Base-by-base conservation (phyloP, 2,888 invertebrate species). In the Argynnis bischoffii region DNA sequence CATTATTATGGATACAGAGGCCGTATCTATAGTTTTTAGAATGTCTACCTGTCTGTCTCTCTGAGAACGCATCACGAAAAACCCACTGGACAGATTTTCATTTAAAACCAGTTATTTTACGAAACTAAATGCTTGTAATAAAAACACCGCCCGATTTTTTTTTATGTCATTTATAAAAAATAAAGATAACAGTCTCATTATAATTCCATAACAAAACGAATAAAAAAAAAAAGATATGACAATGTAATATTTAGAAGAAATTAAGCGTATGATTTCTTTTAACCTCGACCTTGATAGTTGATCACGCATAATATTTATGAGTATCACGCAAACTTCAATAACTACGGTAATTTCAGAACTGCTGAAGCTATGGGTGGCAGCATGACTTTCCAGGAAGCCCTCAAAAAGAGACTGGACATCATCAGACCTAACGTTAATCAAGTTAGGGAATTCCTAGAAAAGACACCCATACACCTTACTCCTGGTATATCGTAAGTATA, bases 331-430 rank as follows among this genome's bases (percentile, higher is more conserved):
- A n/a, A 59, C 48, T 48, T 48, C 26, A 59, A 59, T 11, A 26
- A 53, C 55, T 63, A 21, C 13, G 1, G 31, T 61, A 16, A 13
- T 86, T 89, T 74, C 85, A 97, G 97, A 79, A 99, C 99, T 14
- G 95, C 94, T 69, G 95, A 96, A 81, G 99, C 99, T 0, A 99
- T 99, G 99, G 96, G 96, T 60, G 99, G 99, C 41, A 94, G 94
- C 65, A 96, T 98, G 95, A 96, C 97, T 50, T 99, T 98, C 87
- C 95, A 98, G 82, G 97, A 98, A 83, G 97, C 99, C 0, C 92
- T 99, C 35, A 94, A 94, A 78, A 93, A 95, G 69, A 95, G 99
- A 76, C 91, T 99, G 66, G 95, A 97, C 78, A 97, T 99, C 74
- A 98, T 99, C 81, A 94, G 95, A 76, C 99, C 99, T 0, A 95